Evolutionary conservation across 2,888 invertebrate species (phyloP).

Genomic region (Scaptomyza reducta): DNA sequence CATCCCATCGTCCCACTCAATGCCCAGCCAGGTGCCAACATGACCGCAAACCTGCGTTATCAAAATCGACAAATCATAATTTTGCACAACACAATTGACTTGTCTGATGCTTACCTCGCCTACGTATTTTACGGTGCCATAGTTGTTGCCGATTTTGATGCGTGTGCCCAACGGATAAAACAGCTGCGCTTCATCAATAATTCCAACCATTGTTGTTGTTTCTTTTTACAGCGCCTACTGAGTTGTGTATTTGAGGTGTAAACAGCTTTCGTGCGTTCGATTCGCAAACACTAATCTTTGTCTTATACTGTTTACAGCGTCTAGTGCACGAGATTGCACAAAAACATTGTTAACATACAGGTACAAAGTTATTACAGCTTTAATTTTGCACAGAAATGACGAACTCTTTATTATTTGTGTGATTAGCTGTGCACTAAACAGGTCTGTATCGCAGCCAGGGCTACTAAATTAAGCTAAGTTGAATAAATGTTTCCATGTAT

Average conservation of each 20-base stretch:
- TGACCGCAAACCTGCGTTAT: conserved; percentile 86
- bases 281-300: conserved; percentile 4
- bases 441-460: conserved; percentile 30
- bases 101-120: conserved; percentile 86
- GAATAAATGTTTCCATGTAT: not conserved
- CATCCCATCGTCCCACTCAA: conserved; percentile 97
- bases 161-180: conserved; percentile 82
- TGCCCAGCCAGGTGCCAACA: conserved; percentile 93
- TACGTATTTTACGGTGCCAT: conserved; percentile 90
- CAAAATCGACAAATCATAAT: not conserved
- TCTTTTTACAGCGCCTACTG: conserved; percentile 30
- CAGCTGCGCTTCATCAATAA: conserved; percentile 82
- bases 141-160: conserved; percentile 81
- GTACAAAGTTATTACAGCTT: conserved; percentile 1
- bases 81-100: not conserved
- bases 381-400: conserved; percentile 33
- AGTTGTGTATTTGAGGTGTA: conserved; percentile 1
- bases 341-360: conserved; percentile 16
- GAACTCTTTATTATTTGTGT: conserved; percentile 31
- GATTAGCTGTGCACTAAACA: conserved; percentile 26
- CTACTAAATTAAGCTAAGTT: not conserved
- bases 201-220: conserved; percentile 80
- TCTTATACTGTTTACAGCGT: conserved; percentile 6
- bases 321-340: not conserved
- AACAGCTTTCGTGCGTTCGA: not conserved